phyloP scores from a whole-genome alignment of 2,797 vertebrate species.

The Tadarida brasiliensis region DNA sequence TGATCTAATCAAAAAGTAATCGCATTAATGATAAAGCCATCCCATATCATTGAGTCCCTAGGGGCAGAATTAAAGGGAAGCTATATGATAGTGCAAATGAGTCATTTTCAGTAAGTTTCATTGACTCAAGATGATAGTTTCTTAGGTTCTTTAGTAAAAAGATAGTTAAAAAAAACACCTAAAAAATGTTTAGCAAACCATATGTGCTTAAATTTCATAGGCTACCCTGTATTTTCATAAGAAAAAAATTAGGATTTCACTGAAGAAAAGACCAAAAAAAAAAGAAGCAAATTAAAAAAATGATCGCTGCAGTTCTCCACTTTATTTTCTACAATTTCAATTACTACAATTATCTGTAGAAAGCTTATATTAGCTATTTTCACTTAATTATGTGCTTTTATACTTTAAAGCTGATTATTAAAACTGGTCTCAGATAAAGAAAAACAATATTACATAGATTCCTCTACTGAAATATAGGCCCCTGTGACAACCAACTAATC shows the following conservation, averaged over 20 bases:
- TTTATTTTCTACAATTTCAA: constrained; percentile 58
- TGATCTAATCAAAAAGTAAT: not conserved
- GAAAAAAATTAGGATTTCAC: not conserved
- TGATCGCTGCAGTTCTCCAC: constrained; percentile 24
- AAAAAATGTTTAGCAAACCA: constrained; percentile 27
- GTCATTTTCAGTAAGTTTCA: constrained; percentile 50
- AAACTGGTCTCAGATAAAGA: constrained; percentile 28
- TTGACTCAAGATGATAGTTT: constrained; percentile 1
- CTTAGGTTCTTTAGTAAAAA: constrained; percentile 54
- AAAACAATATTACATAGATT: constrained; percentile 18
- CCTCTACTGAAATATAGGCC: not conserved
- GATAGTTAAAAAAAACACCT: not conserved
- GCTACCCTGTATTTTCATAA: constrained; percentile 23
- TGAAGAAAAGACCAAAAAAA: constrained; percentile 50
- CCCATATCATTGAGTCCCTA: not conserved
- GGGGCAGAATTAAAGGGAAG: not conserved
- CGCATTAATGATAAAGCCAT: constrained; percentile 23
- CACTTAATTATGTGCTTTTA: constrained; percentile 54
- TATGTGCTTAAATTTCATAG: constrained; percentile 59
- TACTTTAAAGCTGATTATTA: constrained; percentile 59
- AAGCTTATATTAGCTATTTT: constrained; percentile 57
- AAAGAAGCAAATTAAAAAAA: constrained; percentile 31
- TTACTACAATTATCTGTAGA: constrained; percentile 60
- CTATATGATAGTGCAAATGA: not conserved
- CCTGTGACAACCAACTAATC: not conserved